Percentiles rank a stretch among this genome's conserved stretches.
Conservation (phyloP, 2,113 vertebrate genomes). For the Tonatia bakeri region DNA sequence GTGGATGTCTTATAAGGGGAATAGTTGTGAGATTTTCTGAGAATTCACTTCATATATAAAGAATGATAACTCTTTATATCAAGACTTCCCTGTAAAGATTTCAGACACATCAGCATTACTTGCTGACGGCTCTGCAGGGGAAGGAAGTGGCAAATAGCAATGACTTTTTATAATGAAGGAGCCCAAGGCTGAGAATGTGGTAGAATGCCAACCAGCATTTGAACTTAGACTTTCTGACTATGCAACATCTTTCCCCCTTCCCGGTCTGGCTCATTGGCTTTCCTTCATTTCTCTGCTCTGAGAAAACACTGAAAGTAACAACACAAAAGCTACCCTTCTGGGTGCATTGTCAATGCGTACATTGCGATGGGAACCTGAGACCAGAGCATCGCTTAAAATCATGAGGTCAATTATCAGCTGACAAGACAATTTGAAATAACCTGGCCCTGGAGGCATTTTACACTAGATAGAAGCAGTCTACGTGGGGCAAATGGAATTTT, state of each 20-base stretch:
- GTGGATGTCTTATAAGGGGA: not conserved
- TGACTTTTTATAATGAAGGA: slow-evolving; percentile 18
- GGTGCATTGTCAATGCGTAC: not conserved
- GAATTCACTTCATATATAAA: slow-evolving; percentile 27
- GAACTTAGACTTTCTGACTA: slow-evolving; percentile 6
- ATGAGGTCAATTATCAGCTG: slow-evolving; percentile 12
- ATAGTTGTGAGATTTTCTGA: slow-evolving; percentile 39
- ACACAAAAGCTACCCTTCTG: not conserved
- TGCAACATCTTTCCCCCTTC: not conserved
- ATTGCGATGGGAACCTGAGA: not conserved
- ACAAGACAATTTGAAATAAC: slow-evolving; percentile 21
- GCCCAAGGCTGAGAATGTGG: not conserved
- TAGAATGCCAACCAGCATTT: not conserved
- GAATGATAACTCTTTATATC: slow-evolving; percentile 1
- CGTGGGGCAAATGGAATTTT: slow-evolving; percentile 27
- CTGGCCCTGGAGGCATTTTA: not conserved
- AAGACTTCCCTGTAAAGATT: slow-evolving; percentile 35
- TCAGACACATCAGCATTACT: slow-evolving; percentile 37
- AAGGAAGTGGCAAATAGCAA: not conserved
- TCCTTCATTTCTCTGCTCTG: not conserved
- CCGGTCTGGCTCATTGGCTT: not conserved
- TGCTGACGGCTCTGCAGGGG: not conserved
- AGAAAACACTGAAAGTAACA: slow-evolving; percentile 2
- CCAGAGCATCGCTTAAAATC: not conserved
- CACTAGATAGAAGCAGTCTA: not conserved